Evolutionary conservation across 2,113 vertebrate species (phyloP), one percentile per base, ranked within the genome.

Genomic region (Indicator indicator): DNA sequence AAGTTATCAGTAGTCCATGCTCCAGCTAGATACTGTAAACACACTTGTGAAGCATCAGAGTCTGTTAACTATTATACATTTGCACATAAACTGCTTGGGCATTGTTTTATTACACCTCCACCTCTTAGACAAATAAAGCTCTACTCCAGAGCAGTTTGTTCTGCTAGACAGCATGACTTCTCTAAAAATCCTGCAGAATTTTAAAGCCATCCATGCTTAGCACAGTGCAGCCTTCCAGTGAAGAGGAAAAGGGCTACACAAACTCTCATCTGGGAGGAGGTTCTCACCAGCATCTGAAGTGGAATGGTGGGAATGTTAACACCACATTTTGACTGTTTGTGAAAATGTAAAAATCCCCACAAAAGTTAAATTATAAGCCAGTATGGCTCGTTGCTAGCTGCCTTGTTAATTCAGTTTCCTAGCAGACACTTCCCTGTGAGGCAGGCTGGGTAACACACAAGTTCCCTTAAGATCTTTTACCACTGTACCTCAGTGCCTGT

Each of bases 81-180:
- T 67, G 6, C 32, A 69, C 3, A 8, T 32, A 60, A 76, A 65
- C 55, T 67, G 27, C 67, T 60, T 38, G 60, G 52, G 78, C 52
- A 56, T n/a, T 46, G 38, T 77, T 94, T 92, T 78, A 88, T 64
- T 72, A 59, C 69, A 83, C 77, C 87, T 80, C 75, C 65, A 83
- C 91, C 91, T 92, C 33, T 32, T 80, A 86, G 54, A 40, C 72
- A 95, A 91, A 94, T 33, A 89, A 71, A 40, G 52, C 74, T 74
- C 9, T 55, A 8, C 13, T 36, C 44, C 1, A n/a, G 59, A 81
- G 40, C 8, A 42, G 46, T 16, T 72, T 54, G 17, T 76, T 77
- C 85, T 80, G 63, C 78, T 80, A 33, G 8, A 46, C 38, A 80
- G 36, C 18, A 70, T 50, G 85, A 62, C 24, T 70, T 44, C 9